Percentiles rank a stretch among this genome's conserved stretches.
Evolutionary conservation across 2,888 invertebrate genomes (phyloP).

Genomic region (Buathra laborator): DNA sequence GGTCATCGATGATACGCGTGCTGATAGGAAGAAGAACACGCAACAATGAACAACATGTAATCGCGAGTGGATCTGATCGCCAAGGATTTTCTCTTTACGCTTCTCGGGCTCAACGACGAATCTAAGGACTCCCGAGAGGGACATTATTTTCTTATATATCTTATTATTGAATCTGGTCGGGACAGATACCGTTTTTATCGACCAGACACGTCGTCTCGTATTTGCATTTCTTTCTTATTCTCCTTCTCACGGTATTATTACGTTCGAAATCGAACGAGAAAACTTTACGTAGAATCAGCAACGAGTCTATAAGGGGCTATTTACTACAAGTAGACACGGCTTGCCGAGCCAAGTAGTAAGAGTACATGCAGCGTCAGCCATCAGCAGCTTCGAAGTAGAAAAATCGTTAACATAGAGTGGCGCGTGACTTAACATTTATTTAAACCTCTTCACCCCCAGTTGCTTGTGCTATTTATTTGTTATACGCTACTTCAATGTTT

Average conservation of each 20-base stretch:
- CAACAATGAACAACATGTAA: conserved; percentile 6
- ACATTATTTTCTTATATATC: conserved; percentile 13
- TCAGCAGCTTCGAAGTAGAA: conserved; percentile 9
- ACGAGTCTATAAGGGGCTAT: background rate
- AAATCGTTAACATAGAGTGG: conserved; percentile 28
- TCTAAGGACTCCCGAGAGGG: background rate
- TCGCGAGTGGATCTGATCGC: conserved; percentile 12
- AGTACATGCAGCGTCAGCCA: conserved; percentile 37
- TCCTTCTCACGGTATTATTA: background rate
- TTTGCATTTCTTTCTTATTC: background rate
- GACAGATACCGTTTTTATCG: background rate
- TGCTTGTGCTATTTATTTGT: background rate
- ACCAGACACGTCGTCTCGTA: background rate
- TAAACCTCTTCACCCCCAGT: background rate
- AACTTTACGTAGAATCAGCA: background rate
- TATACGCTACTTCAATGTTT: background rate
- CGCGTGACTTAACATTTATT: conserved; percentile 18
- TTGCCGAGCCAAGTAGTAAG: conserved; percentile 46
- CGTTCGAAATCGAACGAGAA: background rate
- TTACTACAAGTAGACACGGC: background rate
- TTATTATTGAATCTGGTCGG: background rate
- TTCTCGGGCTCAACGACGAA: background rate
- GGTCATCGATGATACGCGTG: conserved; percentile 15
- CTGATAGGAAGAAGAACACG: background rate
- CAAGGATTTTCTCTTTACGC: background rate